Evolutionary conservation across 1,140 invertebrate species (phyloP).

Genomic region (Ceratitis capitata): DNA sequence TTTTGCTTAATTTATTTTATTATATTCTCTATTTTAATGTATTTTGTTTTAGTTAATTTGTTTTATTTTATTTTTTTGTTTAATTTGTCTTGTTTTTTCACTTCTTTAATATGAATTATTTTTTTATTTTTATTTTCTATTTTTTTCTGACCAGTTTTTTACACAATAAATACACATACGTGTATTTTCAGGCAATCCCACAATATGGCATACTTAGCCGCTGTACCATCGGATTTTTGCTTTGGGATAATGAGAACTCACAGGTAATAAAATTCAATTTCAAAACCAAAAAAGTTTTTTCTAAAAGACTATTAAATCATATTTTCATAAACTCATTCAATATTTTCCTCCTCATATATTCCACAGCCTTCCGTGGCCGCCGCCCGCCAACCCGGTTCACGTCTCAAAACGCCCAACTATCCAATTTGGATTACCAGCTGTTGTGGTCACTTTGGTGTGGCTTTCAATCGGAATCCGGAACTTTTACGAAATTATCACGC

Average conservation of each 20-base stretch:
- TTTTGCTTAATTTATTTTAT: too few relatives aligned
- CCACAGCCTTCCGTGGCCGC: constrained; percentile 45
- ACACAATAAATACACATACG: not conserved
- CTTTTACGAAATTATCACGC: constrained; percentile 84
- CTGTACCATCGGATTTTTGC: constrained; percentile 77
- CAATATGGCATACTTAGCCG: constrained; percentile 78
- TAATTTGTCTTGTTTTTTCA: too few relatives aligned
- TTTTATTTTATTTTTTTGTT: too few relatives aligned
- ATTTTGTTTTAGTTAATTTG: too few relatives aligned
- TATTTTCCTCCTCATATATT: too few relatives aligned
- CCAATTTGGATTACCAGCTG: constrained; percentile 83
- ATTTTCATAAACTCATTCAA: too few relatives aligned
- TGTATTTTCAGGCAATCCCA: constrained; percentile 72
- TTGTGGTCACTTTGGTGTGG: constrained; percentile 77
- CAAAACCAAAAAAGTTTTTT: not conserved
- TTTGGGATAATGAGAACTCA: constrained; percentile 71
- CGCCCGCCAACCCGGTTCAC: constrained; percentile 73
- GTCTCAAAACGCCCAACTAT: constrained; percentile 82
- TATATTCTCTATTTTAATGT: too few relatives aligned
- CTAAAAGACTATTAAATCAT: too few relatives aligned
- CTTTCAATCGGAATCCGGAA: constrained; percentile 84
- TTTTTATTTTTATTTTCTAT: too few relatives aligned
- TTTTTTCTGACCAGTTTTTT: too few relatives aligned
- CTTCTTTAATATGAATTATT: too few relatives aligned
- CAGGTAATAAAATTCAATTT: constrained; percentile 36